Base-by-base conservation (phyloP, 2,797 vertebrate species). In the Mastacembelus armatus region DNA sequence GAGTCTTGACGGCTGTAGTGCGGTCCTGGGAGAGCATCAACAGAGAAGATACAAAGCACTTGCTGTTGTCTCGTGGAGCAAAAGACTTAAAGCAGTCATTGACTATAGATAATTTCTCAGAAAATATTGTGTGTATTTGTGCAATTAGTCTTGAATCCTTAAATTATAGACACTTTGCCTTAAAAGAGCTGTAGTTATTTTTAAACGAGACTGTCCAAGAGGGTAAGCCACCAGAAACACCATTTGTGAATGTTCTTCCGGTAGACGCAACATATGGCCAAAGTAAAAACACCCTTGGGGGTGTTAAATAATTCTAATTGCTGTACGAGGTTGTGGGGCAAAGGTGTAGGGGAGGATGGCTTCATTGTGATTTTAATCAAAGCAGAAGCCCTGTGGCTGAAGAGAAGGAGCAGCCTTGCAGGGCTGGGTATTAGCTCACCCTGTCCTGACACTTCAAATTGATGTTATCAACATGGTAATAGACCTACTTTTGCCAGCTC, bases 391-490 rank as follows among this genome's bases (percentile, higher is more conserved):
- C 61, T 29, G 71, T 68, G 51, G 85, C 70, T 64, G 69, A 52
- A 72, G 47, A 19, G 22, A 61, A 51, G 55, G 45, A 73, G 65
- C 54, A 68, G 77, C 65, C 62, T 78, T 47, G 55, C 72, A 26
- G 76, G 68, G 39, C 68, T 4, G 36, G 39, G 74, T 86, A 85
- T 88, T 85, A 83, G 66, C 81, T 85, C 80, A 80, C 71, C 71
- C 71, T 54, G 11, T 47, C 19, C 62, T 89, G 89, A 92, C 91
- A 87, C 75, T 78, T 78, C 50, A 88, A 90, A 91, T 85, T 88
- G 75, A 91, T 87, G 85, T 84, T 83, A 92, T 90, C 87, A 89
- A 71, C 76, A 80, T 77, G 67, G 82, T 91, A 89, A 88, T 92
- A 85, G 81, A 85, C 80, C 77, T 79, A 78, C 81, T 87, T 90